Base-by-base conservation (phyloP, 2,888 invertebrate species). In the Nematopogon swammerdamellus region DNA sequence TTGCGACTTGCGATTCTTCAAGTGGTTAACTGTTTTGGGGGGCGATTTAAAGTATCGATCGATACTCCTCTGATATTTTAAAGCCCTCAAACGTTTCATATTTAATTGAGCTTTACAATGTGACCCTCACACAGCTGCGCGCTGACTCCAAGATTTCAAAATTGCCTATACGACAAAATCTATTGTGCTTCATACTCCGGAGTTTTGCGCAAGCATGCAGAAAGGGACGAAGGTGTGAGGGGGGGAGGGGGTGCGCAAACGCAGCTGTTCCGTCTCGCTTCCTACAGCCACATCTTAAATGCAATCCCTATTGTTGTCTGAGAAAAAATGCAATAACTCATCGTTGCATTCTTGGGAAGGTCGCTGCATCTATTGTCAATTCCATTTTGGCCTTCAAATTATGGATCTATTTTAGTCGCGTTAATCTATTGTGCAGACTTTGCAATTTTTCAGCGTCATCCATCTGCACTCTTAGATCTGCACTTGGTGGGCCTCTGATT, bases 141-240 rank as follows among this genome's bases (percentile, higher is more conserved):
- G 36, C 36, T 14, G 36, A 36, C 36, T 36, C 36, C 36, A 36
- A 36, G 36, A 36, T 36, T 36, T 79, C 75, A 70, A 75, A 77
- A 79, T 79, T 76, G 72, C 75, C 77, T 79, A 77, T 76, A 70
- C 64, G 56, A 43, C 29, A n/a, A 55, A 47, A 52, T 53, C 66
- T 58, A 71, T 77, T 77, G 76, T 77, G 54, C 55, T 57, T n/a
- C n/a, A n/a, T n/a, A n/a, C n/a, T 63, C 63, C 63, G 63, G 64
- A 63, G 65, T n/a, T 53, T 53, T 19, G 36, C 65, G 73, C 71
- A 72, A 74, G 72, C 72, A 76, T 75, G 72, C 69, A 72, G 74
- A 73, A 72, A 72, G 74, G 29, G 71, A 69, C 69, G 68, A 60
- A 66, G 8, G 36, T 4, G 11, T 14, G 36, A 14, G 36, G 11